Evolutionary conservation across 2,113 vertebrate species (phyloP).

Genomic region (Himantopus leucocephalus): DNA sequence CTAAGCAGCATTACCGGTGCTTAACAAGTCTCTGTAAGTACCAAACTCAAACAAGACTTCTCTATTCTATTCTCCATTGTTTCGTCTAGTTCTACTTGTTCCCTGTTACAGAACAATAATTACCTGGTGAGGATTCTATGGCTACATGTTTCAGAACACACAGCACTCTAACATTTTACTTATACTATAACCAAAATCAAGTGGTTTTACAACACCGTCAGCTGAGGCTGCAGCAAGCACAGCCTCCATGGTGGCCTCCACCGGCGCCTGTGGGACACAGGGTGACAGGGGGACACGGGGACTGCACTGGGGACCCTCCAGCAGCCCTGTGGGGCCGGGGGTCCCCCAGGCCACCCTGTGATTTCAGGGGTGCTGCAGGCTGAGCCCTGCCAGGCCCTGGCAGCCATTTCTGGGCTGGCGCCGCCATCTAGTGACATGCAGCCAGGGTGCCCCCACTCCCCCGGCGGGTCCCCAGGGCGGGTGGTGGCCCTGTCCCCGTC

Average conservation of each 20-base stretch:
- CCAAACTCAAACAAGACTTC: too few relatives aligned
- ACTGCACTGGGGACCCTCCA: background rate
- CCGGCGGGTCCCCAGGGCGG: accelerated
- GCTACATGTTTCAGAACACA: too few relatives aligned
- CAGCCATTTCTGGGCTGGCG: background rate
- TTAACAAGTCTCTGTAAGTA: too few relatives aligned
- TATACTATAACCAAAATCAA: too few relatives aligned
- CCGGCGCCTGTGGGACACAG: accelerated
- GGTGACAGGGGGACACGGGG: too few relatives aligned
- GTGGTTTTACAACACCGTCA: too few relatives aligned
- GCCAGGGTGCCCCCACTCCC: background rate
- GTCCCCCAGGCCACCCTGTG: background rate
- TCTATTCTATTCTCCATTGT: too few relatives aligned
- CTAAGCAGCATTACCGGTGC: too few relatives aligned
- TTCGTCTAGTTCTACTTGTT: too few relatives aligned
- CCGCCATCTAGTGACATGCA: slow-evolving; percentile 13
- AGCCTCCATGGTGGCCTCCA: background rate
- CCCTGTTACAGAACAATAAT: too few relatives aligned
- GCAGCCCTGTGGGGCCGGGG: background rate
- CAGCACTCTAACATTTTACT: too few relatives aligned
- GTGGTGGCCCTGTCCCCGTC: background rate
- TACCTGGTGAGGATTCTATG: too few relatives aligned
- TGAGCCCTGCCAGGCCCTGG: accelerated
- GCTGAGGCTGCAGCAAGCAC: accelerated
- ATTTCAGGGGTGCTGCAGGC: background rate